Evolutionary conservation across 2,113 vertebrate species (phyloP).

Genomic region (Empidonax traillii): DNA sequence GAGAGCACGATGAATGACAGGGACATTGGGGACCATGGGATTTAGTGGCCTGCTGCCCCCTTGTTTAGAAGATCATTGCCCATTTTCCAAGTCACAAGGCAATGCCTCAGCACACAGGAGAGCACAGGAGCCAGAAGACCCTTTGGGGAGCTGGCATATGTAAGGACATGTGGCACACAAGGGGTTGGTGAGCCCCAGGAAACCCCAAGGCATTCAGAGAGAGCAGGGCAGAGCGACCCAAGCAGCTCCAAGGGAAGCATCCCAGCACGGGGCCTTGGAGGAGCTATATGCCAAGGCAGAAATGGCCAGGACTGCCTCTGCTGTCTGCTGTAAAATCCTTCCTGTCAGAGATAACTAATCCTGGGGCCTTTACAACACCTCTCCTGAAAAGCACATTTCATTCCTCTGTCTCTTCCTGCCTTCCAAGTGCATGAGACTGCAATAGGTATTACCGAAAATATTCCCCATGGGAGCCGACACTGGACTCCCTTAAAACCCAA

Average conservation of each 20-base stretch:
- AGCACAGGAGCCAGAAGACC: neutral
- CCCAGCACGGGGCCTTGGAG: neutral
- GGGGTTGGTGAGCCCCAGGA: neutral
- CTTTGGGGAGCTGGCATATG: fast-evolving
- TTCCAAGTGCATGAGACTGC: constrained; percentile 44
- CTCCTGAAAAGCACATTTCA: constrained; percentile 45
- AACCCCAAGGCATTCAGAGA: fast-evolving
- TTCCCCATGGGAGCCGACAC: constrained; percentile 28
- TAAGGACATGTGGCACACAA: fast-evolving
- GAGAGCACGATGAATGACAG: fast-evolving
- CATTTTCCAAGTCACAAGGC: fast-evolving
- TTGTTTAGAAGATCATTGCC: neutral
- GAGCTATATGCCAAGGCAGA: neutral
- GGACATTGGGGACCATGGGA: fast-evolving
- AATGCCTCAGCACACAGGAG: neutral
- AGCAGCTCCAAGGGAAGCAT: neutral
- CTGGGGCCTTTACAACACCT: constrained; percentile 10
- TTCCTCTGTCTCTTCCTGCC: constrained; percentile 31
- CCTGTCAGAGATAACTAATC: constrained; percentile 52
- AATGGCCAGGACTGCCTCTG: neutral
- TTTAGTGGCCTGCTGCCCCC: neutral
- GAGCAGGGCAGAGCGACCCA: neutral
- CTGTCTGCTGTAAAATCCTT: neutral
- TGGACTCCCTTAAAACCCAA: constrained; percentile 53
- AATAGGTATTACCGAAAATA: constrained; percentile 56